Conservation (phyloP, 1,140 invertebrate genomes). For the Papilio polytes region DNA sequence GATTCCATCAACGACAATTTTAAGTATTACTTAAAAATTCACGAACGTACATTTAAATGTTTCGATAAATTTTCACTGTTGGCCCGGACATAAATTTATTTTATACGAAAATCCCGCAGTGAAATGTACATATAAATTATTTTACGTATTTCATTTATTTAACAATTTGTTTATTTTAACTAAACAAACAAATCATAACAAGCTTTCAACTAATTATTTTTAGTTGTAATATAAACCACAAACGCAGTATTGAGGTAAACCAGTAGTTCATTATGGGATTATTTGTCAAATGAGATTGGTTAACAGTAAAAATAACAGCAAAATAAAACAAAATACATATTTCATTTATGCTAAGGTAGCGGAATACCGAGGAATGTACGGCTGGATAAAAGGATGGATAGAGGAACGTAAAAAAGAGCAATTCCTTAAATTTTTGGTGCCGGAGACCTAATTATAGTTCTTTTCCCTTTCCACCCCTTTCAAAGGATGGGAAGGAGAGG, state of each 20-base stretch:
- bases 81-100: neutral
- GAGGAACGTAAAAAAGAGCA: no score
- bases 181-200: neutral
- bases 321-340: neutral
- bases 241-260: neutral
- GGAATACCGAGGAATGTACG: no score
- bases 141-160: neutral
- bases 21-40: conserved; percentile 16
- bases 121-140: neutral
- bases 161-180: neutral
- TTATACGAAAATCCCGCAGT: neutral
- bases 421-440: no score
- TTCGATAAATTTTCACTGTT: conserved; percentile 9
- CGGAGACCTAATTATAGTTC: no score
- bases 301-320: neutral
- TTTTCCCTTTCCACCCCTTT: no score
- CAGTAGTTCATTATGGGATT: neutral
- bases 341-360: neutral
- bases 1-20: neutral
- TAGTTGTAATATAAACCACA: neutral
- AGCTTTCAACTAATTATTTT: conserved; percentile 1
- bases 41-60: conserved; percentile 17
- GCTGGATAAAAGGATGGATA: no score
- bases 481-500: no score
- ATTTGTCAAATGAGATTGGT: neutral